Base-by-base conservation (phyloP, 1,140 invertebrate genomes). In the Pachypsylla venusta region DNA sequence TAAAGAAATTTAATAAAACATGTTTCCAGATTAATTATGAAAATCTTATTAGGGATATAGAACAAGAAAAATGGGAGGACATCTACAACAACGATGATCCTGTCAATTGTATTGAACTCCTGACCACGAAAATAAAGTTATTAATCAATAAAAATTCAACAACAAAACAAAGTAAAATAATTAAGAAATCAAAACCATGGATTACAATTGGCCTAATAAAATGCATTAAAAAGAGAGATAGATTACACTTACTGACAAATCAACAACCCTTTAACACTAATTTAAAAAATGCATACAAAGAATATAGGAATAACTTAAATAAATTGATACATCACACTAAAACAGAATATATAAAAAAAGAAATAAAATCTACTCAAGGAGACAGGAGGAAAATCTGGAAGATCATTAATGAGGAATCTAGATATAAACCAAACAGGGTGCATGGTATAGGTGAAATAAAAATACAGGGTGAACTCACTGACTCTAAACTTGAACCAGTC, bases 301-400 rank as follows among this genome's bases (percentile, higher is more conserved):
- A 48, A 48, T 48, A 48, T 48, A 48, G 42, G 16, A 48, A 48
- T 22, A 48, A 48, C n/a, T 22, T 48, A 7, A 48, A 48, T 22
- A 16, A 35, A 16, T 16, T 35, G 16, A 35, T 12, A 35, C 10
- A 35, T 35, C 16, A 12, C 30, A 35, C 30, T 35, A 35, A 35
- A 35, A 35, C 30, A 35, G 30, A 35, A 35, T 35, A 35, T n/a
- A 10, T 35, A 35, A 35, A 35, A 35, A 35, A 35, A 35, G 30
- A 35, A 35, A 35, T 35, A 35, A 35, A 35, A 35, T 7, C 30
- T 35, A 35, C 30, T 7, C 30, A 35, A n/a, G 30, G 30, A 35
- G 30, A 35, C n/a, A 35, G 30, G 30, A 35, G 30, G 30, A 35
- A 35, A 35, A 35, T 35, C n/a, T 35, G 30, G 30, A 35, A 35